Evolutionary conservation across 2,113 vertebrate species (phyloP).

Genomic region (Cyprinodon tularosa): DNA sequence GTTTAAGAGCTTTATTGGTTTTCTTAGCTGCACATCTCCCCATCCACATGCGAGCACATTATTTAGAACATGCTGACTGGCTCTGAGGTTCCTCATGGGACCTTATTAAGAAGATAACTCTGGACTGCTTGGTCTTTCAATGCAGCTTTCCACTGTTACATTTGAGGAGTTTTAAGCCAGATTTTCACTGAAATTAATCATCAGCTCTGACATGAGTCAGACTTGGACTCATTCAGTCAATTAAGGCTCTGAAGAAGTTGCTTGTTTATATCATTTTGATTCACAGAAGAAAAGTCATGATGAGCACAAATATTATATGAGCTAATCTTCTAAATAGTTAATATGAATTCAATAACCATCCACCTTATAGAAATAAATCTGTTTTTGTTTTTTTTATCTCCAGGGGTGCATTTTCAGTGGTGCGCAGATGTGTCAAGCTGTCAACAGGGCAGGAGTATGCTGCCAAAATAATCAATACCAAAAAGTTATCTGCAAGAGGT

Average conservation of each 20-base stretch:
- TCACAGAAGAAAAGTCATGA: background rate
- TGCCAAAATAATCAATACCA: conserved; percentile 98
- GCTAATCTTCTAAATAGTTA: background rate
- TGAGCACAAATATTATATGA: background rate
- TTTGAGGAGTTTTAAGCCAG: background rate
- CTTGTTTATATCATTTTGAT: background rate
- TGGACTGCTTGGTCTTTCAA: conserved; percentile 28
- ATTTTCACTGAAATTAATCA: conserved; percentile 22
- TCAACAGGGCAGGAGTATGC: conserved; percentile 95
- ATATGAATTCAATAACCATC: background rate
- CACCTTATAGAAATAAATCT: background rate
- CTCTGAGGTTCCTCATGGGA: conserved; percentile 34
- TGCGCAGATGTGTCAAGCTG: conserved; percentile 95
- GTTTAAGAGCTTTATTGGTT: conserved; percentile 13
- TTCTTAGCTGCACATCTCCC: background rate
- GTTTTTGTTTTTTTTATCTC: conserved; percentile 36
- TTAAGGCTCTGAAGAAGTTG: background rate
- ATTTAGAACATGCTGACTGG: conserved; percentile 40
- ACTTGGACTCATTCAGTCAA: background rate
- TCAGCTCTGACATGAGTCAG: background rate
- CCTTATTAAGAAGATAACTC: conserved; percentile 50
- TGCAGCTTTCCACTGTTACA: conserved; percentile 14
- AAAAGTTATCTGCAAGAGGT: conserved; percentile 97
- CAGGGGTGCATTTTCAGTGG: conserved; percentile 96
- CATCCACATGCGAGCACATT: conserved; percentile 14